Conservation (phyloP, 2,113 vertebrate genomes). For the Bolborhynchus lineola region DNA sequence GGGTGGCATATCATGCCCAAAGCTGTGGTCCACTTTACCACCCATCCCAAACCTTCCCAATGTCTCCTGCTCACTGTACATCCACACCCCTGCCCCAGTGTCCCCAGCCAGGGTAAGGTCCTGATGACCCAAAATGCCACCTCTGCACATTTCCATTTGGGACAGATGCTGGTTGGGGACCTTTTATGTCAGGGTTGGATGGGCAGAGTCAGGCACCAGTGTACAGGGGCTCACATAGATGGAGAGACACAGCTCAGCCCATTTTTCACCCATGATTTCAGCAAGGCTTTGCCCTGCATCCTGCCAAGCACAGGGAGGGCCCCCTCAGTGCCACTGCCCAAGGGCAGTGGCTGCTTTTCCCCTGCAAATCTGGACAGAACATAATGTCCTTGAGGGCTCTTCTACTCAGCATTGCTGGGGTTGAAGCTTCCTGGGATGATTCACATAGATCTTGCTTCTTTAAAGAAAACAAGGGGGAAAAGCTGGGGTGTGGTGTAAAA, state of each 20-base stretch:
- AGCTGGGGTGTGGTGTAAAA: neutral
- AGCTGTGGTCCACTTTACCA: neutral
- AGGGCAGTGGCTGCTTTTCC: neutral
- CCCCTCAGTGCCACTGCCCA: fast-evolving
- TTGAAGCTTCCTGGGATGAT: neutral
- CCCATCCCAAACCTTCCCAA: neutral
- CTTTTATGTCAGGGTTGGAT: neutral
- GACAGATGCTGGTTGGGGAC: neutral
- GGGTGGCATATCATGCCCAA: neutral
- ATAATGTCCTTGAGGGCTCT: neutral
- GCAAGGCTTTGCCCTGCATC: neutral
- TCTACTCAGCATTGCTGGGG: neutral
- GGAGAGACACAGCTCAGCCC: neutral
- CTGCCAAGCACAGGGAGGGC: neutral
- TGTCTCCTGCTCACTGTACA: neutral
- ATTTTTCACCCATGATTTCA: neutral
- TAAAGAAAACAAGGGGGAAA: neutral
- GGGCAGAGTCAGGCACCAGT: neutral
- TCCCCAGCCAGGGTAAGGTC: neutral
- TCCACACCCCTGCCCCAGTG: fast-evolving
- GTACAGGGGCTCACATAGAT: fast-evolving
- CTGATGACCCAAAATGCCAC: neutral
- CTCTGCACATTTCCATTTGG: neutral
- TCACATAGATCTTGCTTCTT: conserved; percentile 29
- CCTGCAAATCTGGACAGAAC: neutral